These are phyloP conservation scores for Zenarchopterus dispar DNA, from an alignment of 2,797 vertebrate genomes.

Conservation along the genomic window DNA sequence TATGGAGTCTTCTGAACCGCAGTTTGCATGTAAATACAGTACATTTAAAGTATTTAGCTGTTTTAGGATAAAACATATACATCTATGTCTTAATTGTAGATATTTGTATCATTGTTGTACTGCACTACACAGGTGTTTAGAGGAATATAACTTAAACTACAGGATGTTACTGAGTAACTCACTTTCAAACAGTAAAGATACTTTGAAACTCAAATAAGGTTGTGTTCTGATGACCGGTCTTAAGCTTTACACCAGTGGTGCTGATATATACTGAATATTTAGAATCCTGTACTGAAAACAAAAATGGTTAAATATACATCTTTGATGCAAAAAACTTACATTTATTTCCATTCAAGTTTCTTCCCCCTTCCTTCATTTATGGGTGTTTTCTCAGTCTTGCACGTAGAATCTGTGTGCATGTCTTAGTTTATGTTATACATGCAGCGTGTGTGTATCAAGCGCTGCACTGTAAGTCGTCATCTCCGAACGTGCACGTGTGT, in stretches of 20 bases:
- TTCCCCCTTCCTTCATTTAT: too few species aligned
- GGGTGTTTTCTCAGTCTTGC: conserved; percentile 11
- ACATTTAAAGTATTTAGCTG: conserved; percentile 36
- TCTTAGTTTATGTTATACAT: background rate
- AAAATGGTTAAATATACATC: too few species aligned
- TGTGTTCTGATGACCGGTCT: conserved; percentile 21
- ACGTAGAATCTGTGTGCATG: background rate
- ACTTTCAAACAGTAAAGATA: conserved; percentile 32
- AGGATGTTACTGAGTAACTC: conserved; percentile 28
- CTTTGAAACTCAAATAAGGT: conserved; percentile 6
- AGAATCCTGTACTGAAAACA: background rate
- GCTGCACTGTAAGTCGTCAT: conserved; percentile 30
- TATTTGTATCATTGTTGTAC: conserved; percentile 26
- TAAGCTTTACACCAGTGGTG: background rate
- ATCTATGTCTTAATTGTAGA: conserved; percentile 48
- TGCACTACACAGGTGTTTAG: conserved; percentile 19
- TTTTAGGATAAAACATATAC: conserved; percentile 27
- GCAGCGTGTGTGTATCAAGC: background rate
- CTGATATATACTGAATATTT: background rate
- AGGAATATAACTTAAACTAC: conserved; percentile 50
- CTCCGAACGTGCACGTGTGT: conserved; percentile 44
- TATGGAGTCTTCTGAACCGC: conserved; percentile 28
- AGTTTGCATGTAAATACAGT: background rate
- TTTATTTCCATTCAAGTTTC: background rate
- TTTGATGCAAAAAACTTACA: background rate